phyloP scores from a whole-genome alignment of 2,797 vertebrate genomes.

The Ataeniobius toweri region DNA sequence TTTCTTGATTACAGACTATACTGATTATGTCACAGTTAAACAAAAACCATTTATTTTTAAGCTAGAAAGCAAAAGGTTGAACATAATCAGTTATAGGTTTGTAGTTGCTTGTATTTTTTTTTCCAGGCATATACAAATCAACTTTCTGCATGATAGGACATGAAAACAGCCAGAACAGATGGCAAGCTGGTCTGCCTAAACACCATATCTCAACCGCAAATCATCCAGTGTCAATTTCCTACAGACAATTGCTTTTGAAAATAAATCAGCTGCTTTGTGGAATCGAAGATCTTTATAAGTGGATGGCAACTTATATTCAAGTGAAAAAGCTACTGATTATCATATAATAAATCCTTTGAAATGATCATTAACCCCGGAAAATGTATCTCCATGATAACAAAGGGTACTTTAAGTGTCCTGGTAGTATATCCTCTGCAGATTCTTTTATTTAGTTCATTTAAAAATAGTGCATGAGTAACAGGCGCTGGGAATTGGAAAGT shows the following conservation, averaged over 20 bases:
- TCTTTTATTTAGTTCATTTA: conserved; percentile 65
- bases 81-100: conserved; percentile 21
- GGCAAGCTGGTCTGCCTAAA: background rate
- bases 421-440: conserved; percentile 40
- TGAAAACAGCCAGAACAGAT: conserved; percentile 10
- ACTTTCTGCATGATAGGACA: background rate
- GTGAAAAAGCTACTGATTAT: background rate
- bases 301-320: background rate
- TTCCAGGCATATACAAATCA: conserved; percentile 20
- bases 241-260: background rate
- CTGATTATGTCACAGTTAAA: background rate
- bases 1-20: conserved; percentile 14
- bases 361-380: conserved; percentile 9
- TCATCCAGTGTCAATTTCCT: background rate
- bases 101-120: background rate
- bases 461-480: conserved; percentile 57
- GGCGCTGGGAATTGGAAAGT: conserved; percentile 55
- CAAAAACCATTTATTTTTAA: background rate
- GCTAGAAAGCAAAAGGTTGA: background rate
- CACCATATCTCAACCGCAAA: background rate
- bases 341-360: background rate
- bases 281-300: background rate
- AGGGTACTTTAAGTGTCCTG: conserved; percentile 5
- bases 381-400: background rate
- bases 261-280: background rate